Evolutionary conservation across 2,113 vertebrate species (phyloP).

Genomic region (Turnix velox): DNA sequence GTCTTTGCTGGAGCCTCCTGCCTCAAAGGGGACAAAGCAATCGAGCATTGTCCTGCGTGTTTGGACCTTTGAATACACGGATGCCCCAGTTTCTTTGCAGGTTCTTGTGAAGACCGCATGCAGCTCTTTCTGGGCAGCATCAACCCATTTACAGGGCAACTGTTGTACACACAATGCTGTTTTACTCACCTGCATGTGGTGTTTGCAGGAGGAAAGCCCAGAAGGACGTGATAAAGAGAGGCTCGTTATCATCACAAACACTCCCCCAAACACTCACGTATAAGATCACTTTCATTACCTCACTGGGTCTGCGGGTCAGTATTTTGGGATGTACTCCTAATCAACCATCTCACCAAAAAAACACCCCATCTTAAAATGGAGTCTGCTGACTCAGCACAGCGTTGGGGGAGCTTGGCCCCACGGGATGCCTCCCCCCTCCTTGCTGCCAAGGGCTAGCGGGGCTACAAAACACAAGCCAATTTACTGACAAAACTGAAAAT

Average conservation of each 20-base stretch:
- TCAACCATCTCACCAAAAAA: background rate
- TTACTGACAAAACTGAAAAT: background rate
- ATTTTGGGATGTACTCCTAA: background rate
- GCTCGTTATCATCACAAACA: no score
- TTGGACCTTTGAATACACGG: background rate
- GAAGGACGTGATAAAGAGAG: rapidly evolving
- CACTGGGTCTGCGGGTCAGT: rapidly evolving
- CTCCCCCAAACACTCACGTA: background rate
- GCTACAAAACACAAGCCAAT: background rate
- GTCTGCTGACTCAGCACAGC: rapidly evolving
- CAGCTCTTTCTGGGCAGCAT: background rate
- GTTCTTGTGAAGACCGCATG: background rate
- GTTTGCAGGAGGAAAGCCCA: background rate
- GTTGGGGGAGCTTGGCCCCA: rapidly evolving
- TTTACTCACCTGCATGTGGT: background rate
- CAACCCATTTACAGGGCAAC: rapidly evolving
- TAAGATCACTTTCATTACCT: background rate
- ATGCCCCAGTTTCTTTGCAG: background rate
- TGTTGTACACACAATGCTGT: background rate
- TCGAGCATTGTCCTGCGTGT: background rate
- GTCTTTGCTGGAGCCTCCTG: background rate
- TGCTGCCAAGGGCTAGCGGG: rapidly evolving
- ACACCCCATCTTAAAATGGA: rapidly evolving
- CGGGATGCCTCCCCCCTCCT: background rate
- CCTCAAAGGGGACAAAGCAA: background rate